Percentiles rank a stretch among this genome's conserved stretches.
Conservation (phyloP, 2,113 vertebrate species). For the Malaclemys terrapin region DNA sequence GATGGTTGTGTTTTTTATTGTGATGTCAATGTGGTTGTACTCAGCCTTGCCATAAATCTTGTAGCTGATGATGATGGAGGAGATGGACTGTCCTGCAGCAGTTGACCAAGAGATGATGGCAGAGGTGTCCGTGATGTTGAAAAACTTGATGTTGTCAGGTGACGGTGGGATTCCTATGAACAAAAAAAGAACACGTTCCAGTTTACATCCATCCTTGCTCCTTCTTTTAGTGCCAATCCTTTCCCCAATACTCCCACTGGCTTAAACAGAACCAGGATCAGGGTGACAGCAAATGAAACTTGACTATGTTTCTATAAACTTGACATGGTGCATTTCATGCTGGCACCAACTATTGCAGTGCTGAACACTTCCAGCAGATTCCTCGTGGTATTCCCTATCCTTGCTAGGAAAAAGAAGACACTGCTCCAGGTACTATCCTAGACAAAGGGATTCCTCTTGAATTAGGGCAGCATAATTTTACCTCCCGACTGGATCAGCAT, state of each 20-base stretch:
- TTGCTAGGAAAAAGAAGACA: neutral
- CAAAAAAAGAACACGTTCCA: conserved; percentile 37
- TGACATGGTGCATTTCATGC: neutral
- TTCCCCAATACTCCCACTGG: neutral
- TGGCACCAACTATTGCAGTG: neutral
- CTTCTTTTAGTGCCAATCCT: neutral
- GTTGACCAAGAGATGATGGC: conserved; percentile 86
- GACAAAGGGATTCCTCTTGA: neutral
- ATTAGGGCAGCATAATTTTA: neutral
- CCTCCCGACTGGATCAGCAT: neutral
- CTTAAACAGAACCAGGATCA: conserved; percentile 20
- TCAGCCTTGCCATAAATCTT: conserved; percentile 82
- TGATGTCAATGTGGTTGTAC: conserved; percentile 85
- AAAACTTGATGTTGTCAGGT: conserved; percentile 84
- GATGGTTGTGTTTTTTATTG: conserved; percentile 82
- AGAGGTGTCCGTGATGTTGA: conserved; percentile 87
- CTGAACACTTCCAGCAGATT: neutral
- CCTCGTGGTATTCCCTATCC: neutral
- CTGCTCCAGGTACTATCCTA: neutral
- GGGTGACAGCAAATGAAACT: neutral
- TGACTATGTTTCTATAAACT: neutral
- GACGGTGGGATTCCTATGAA: conserved; percentile 85
- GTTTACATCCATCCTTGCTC: neutral
- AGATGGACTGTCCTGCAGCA: conserved; percentile 87
- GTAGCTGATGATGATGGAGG: conserved; percentile 85